phyloP scores from a whole-genome alignment of 92 coral and sea anemone genomes.

The Virgularia gustaviana region DNA sequence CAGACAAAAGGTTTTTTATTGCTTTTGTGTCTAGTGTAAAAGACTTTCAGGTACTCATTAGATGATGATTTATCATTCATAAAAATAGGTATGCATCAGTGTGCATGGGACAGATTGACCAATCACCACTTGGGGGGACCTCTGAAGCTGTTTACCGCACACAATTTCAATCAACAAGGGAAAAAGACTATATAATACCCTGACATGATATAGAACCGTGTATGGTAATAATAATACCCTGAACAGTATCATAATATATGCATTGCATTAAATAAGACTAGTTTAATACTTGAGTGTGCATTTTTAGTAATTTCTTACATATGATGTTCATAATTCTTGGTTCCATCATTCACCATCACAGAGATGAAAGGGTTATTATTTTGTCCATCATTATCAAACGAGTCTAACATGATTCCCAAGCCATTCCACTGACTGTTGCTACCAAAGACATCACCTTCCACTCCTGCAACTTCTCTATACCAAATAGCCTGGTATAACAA shows the following conservation, averaged over 20 bases:
- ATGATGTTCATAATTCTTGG: conserved; percentile 74
- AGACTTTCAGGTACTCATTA: too few relatives aligned
- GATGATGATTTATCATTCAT: too few relatives aligned
- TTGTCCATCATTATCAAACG: conserved; percentile 99
- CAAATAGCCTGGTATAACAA: conserved; percentile 70
- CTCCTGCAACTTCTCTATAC: conserved; percentile 72
- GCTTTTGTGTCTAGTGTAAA: too few relatives aligned
- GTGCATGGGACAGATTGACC: too few relatives aligned
- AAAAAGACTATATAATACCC: too few relatives aligned
- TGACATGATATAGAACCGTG: too few relatives aligned
- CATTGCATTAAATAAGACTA: background rate
- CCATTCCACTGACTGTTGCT: conserved; percentile 87
- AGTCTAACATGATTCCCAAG: conserved; percentile 81
- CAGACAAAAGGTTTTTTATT: too few relatives aligned
- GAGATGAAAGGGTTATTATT: conserved; percentile 97
- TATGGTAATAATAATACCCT: too few relatives aligned
- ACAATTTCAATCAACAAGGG: background rate
- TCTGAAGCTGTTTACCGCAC: too few relatives aligned
- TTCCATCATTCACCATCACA: conserved; percentile 88
- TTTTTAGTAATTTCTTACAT: conserved; percentile 54
- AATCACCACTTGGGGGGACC: too few relatives aligned
- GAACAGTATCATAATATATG: too few relatives aligned
- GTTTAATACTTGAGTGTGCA: background rate
- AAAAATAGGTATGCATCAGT: too few relatives aligned
- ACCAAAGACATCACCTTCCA: conserved; percentile 90